A percentile compares a stretch with the other conserved stretches of the same genome.
phyloP scores from a whole-genome alignment of 37 sponge, comb jelly and placozoan genomes.

The Ianthella basta region DNA sequence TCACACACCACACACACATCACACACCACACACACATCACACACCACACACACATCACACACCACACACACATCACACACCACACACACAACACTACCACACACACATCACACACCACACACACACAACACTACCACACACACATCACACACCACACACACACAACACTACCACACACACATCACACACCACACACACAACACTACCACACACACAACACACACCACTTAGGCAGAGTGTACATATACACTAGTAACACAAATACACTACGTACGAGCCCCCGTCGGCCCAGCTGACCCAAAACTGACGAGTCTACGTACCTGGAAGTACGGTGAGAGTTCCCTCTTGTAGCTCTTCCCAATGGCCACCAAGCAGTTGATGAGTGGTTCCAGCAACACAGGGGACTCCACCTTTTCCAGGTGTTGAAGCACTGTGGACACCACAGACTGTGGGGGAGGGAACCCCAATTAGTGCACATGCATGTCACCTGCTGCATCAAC shows the following conservation, averaged over 20 bases:
- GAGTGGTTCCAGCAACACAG: constrained; percentile 70
- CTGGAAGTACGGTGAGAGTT: constrained; percentile 62
- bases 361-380: constrained; percentile 57
- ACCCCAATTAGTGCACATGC: not conserved
- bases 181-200: not conserved
- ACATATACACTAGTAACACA: not conserved
- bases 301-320: constrained; percentile 10
- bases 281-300: too few relatives aligned
- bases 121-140: not conserved
- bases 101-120: not conserved
- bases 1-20: too few relatives aligned
- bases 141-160: not conserved
- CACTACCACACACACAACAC: not conserved
- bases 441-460: constrained; percentile 36
- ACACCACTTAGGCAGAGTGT: too few relatives aligned
- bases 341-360: constrained; percentile 46
- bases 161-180: constrained; percentile 22
- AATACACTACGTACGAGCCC: too few relatives aligned
- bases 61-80: not conserved
- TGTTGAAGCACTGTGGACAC: constrained; percentile 49
- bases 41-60: too few relatives aligned
- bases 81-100: not conserved
- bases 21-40: too few relatives aligned
- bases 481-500: not conserved
- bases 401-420: constrained; percentile 64